Evolutionary conservation across 2,113 vertebrate species (phyloP).

Genomic region (Atractosteus spatula): DNA sequence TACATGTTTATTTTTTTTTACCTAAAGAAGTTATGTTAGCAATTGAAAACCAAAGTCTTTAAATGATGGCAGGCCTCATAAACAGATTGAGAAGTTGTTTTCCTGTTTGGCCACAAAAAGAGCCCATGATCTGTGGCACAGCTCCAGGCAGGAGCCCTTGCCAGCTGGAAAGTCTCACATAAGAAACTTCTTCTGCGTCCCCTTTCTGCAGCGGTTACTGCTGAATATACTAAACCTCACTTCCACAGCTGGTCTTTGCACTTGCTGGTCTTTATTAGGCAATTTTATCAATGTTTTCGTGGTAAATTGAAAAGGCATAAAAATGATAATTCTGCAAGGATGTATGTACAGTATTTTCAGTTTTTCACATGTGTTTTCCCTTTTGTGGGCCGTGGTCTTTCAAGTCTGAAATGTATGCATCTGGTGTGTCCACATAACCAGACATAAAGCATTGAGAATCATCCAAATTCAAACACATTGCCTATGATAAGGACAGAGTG

Average conservation of each 20-base stretch:
- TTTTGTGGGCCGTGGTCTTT: too few species aligned
- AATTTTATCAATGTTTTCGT: neutral
- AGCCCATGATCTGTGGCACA: neutral
- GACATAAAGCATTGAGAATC: too few species aligned
- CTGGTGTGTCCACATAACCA: too few species aligned
- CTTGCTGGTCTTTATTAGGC: neutral
- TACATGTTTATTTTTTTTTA: too few species aligned
- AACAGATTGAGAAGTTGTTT: neutral
- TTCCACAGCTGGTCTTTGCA: neutral
- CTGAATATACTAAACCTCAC: neutral
- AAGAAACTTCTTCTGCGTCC: conserved; percentile 2
- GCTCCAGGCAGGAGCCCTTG: neutral
- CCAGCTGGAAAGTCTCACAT: neutral
- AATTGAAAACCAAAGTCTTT: too few species aligned
- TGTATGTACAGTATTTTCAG: too few species aligned
- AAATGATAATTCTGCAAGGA: neutral
- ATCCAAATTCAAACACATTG: too few species aligned
- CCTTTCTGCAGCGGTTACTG: conserved; percentile 10
- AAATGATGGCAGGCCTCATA: too few species aligned
- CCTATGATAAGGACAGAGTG: too few species aligned
- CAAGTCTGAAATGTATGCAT: too few species aligned
- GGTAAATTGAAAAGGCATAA: neutral
- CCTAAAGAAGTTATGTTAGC: too few species aligned
- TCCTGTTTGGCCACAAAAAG: neutral
- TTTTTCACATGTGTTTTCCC: too few species aligned